Conservation (phyloP, 2,888 invertebrate species). For the Campaea margaritaria region DNA sequence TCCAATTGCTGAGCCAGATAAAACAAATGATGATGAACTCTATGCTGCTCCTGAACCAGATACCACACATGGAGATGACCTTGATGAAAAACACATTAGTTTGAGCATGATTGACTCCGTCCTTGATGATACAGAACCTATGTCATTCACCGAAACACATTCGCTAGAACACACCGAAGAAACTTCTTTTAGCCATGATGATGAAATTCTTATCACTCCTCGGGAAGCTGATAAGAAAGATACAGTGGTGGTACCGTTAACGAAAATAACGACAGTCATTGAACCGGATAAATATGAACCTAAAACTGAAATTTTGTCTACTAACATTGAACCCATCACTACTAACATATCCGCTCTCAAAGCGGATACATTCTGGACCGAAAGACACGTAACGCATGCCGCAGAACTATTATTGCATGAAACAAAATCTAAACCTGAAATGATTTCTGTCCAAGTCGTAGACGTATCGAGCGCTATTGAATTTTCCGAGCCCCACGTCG, state of each 20-base stretch:
- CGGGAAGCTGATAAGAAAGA: slow-evolving; percentile 52
- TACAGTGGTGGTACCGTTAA: slow-evolving; percentile 26
- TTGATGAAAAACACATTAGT: slow-evolving; percentile 62
- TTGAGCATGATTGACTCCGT: slow-evolving; percentile 65
- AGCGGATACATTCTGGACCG: slow-evolving; percentile 86
- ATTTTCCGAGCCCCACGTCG: slow-evolving; percentile 36
- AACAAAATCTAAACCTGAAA: slow-evolving; percentile 51
- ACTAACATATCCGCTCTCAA: slow-evolving; percentile 68
- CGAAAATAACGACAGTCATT: slow-evolving; percentile 9
- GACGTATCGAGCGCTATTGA: slow-evolving; percentile 33
- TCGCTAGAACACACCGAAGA: slow-evolving; percentile 54
- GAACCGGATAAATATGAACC: slow-evolving; percentile 31
- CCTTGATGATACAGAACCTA: slow-evolving; percentile 57
- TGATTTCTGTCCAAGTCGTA: slow-evolving; percentile 34
- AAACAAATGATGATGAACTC: slow-evolving; percentile 26
- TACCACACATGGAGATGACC: slow-evolving; percentile 41
- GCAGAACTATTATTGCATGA: slow-evolving; percentile 78
- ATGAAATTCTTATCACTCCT: slow-evolving; percentile 47
- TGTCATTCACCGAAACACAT: slow-evolving; percentile 51
- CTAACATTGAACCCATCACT: slow-evolving; percentile 65
- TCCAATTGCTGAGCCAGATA: slow-evolving; percentile 30
- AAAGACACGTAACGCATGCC: slow-evolving; percentile 85
- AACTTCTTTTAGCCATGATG: slow-evolving; percentile 49
- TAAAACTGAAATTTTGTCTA: slow-evolving; percentile 41
- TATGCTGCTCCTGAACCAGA: slow-evolving; percentile 22